phyloP scores from a whole-genome alignment of 2,888 invertebrate species.

The Hyles lineata region DNA sequence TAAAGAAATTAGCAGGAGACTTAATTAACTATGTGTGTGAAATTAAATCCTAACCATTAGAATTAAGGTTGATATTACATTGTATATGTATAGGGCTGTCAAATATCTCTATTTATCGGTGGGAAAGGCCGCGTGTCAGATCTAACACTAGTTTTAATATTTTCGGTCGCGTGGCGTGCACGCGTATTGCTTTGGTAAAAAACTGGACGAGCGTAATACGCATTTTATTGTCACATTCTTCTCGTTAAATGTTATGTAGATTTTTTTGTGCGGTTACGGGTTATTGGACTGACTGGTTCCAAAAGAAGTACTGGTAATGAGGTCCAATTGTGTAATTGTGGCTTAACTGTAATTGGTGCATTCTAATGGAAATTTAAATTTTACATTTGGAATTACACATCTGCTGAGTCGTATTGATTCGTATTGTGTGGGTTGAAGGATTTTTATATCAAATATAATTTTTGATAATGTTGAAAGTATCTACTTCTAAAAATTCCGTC shows the following conservation, averaged over 20 bases:
- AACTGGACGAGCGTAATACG: conserved; percentile 79
- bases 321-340: conserved; percentile 32
- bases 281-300: conserved; percentile 33
- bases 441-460: too few species aligned
- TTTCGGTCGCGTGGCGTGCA: conserved; percentile 74
- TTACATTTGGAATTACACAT: background rate
- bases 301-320: conserved; percentile 23
- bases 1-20: background rate
- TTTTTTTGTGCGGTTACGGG: conserved; percentile 75
- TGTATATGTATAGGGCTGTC: conserved; percentile 66
- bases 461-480: too few species aligned
- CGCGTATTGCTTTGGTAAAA: conserved; percentile 81
- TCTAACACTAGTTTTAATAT: conserved; percentile 85
- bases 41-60: conserved; percentile 32
- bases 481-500: too few species aligned
- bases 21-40: conserved; percentile 25
- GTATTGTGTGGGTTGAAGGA: too few species aligned
- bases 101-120: conserved; percentile 82
- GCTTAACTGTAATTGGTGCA: conserved; percentile 5
- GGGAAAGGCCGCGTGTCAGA: conserved; percentile 83
- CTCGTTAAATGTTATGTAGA: conserved; percentile 76
- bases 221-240: conserved; percentile 81
- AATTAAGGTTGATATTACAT: conserved; percentile 43
- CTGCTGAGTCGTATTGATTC: background rate
- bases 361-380: conserved; percentile 6